Evolutionary conservation across 1,140 invertebrate genomes (phyloP).

Genomic region (Brachystomella parvula): DNA sequence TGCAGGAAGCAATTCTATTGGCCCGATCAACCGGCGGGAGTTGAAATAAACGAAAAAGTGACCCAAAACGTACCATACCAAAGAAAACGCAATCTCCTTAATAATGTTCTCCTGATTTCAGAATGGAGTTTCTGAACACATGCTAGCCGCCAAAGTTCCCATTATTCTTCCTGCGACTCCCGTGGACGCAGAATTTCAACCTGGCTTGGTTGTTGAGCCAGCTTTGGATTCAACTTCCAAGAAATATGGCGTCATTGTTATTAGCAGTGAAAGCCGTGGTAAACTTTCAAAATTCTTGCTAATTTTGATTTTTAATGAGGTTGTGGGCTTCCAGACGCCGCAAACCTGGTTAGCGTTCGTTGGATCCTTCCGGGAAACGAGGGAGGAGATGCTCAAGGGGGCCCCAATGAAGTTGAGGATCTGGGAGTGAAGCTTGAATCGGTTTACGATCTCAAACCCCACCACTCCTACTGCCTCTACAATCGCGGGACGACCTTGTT

Average conservation of each 20-base stretch:
- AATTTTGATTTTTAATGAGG: not conserved
- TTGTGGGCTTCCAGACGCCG: constrained; percentile 5
- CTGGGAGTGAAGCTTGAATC: constrained; percentile 27
- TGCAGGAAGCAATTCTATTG: too few relatives aligned
- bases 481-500: constrained; percentile 30
- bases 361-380: constrained; percentile 21
- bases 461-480: constrained; percentile 20
- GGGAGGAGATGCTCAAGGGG: not conserved
- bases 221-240: not conserved
- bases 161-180: not conserved
- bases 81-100: too few relatives aligned
- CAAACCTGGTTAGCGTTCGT: constrained; percentile 17
- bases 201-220: constrained; percentile 21
- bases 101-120: not conserved
- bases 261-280: constrained; percentile 23
- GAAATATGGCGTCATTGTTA: constrained; percentile 26
- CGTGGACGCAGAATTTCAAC: constrained; percentile 17
- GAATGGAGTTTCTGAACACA: constrained; percentile 14
- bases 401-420: constrained; percentile 3
- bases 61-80: too few relatives aligned
- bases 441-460: constrained; percentile 22
- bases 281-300: not conserved
- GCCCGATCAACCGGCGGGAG: too few relatives aligned
- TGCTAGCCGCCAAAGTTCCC: constrained; percentile 18
- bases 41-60: too few relatives aligned